phyloP scores from a whole-genome alignment of 2,797 vertebrate species.

The Myotis pilosus region DNA sequence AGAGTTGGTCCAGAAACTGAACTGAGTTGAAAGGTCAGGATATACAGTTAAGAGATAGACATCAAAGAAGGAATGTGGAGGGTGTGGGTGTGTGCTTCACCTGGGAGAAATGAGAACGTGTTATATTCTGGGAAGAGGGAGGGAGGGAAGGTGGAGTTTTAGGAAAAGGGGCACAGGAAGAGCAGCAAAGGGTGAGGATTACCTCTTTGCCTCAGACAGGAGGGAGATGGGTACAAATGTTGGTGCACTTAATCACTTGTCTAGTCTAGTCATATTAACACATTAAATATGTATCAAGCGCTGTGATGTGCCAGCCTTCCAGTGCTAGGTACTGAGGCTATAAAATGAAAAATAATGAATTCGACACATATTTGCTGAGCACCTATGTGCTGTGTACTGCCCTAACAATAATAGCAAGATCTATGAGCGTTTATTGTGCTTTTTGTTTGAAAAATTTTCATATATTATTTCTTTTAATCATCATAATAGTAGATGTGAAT shows the following conservation, averaged over 20 bases:
- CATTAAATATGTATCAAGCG: neutral
- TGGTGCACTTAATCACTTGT: neutral
- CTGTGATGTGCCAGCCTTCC: neutral
- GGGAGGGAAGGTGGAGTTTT: neutral
- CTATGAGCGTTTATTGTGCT: neutral
- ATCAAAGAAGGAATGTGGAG: neutral
- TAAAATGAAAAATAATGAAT: slow-evolving; percentile 42
- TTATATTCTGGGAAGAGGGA: neutral
- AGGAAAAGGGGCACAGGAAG: neutral
- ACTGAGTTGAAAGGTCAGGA: neutral
- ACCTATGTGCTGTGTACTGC: neutral
- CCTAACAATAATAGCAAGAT: neutral
- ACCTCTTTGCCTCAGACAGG: neutral
- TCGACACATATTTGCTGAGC: neutral
- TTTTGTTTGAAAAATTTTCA: neutral
- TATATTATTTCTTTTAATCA: neutral
- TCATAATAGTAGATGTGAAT: neutral
- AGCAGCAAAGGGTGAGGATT: neutral
- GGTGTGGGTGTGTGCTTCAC: neutral
- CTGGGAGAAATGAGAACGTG: neutral
- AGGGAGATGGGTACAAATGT: neutral
- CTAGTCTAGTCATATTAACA: neutral
- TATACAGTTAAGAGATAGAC: neutral
- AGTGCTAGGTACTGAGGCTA: neutral
- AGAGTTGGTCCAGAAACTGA: neutral